Percentiles rank a stretch among this genome's conserved stretches.
Conservation (phyloP, 2,113 vertebrate species). For the Ictalurus furcatus region DNA sequence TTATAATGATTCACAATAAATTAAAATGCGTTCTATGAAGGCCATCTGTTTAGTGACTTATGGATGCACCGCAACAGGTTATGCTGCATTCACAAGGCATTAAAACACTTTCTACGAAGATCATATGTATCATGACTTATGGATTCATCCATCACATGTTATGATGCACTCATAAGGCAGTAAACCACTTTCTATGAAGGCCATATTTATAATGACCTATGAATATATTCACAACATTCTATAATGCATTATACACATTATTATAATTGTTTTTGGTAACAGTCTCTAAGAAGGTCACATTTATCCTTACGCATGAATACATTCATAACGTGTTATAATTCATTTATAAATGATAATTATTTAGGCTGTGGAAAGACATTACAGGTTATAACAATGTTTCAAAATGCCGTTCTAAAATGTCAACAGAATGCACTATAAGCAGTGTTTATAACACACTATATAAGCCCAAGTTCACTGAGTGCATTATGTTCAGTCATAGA, state of each 20-base stretch:
- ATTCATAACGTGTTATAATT: background rate
- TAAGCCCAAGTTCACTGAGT: background rate
- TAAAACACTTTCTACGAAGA: background rate
- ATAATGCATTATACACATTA: background rate
- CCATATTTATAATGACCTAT: background rate
- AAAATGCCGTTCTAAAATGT: background rate
- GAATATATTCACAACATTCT: background rate
- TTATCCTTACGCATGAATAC: background rate
- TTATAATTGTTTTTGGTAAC: background rate
- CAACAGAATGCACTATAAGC: background rate
- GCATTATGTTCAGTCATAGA: background rate
- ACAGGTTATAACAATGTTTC: background rate
- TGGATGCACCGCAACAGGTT: background rate
- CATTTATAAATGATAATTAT: background rate
- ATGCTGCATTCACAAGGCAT: background rate
- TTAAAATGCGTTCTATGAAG: background rate
- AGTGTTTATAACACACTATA: background rate
- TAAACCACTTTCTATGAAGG: background rate
- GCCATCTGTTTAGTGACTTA: background rate
- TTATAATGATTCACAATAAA: background rate
- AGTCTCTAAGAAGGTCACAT: background rate
- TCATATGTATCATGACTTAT: background rate
- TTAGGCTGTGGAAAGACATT: background rate
- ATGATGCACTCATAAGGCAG: background rate
- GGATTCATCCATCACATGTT: background rate